Conservation (phyloP, 2,797 vertebrate genomes). For the Sciurus carolinensis region DNA sequence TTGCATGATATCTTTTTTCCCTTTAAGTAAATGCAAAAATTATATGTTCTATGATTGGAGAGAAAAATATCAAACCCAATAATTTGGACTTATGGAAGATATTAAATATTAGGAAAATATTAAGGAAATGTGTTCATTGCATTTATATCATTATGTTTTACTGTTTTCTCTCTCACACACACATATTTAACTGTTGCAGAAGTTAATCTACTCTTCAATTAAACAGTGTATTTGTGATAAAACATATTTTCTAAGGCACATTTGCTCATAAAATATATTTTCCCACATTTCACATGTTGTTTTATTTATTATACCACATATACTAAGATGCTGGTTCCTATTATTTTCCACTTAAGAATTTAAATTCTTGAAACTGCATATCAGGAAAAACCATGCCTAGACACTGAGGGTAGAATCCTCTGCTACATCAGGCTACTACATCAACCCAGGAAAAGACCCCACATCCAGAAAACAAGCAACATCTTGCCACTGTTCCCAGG, state of each 20-base stretch:
- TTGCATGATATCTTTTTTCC: not conserved
- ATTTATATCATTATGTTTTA: not conserved
- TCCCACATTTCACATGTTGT: not conserved
- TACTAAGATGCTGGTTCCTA: not conserved
- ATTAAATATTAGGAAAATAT: not conserved
- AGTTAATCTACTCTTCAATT: not conserved
- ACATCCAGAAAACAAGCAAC: no score
- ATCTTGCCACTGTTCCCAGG: not conserved
- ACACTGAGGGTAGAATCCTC: no score
- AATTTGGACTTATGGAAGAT: not conserved
- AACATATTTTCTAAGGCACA: not conserved
- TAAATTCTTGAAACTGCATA: not conserved
- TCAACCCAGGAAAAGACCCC: not conserved
- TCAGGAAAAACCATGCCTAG: not conserved
- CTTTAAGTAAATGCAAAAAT: constrained; percentile 59
- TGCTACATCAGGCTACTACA: accelerated
- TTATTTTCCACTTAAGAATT: not conserved
- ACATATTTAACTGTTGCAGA: not conserved
- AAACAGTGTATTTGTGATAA: not conserved
- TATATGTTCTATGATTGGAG: not conserved
- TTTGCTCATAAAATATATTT: not conserved
- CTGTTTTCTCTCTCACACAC: not conserved
- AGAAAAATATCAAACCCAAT: not conserved
- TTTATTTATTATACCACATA: not conserved
- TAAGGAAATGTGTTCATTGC: not conserved